phyloP scores from a whole-genome alignment of 2,113 vertebrate species.

The Parus major region DNA sequence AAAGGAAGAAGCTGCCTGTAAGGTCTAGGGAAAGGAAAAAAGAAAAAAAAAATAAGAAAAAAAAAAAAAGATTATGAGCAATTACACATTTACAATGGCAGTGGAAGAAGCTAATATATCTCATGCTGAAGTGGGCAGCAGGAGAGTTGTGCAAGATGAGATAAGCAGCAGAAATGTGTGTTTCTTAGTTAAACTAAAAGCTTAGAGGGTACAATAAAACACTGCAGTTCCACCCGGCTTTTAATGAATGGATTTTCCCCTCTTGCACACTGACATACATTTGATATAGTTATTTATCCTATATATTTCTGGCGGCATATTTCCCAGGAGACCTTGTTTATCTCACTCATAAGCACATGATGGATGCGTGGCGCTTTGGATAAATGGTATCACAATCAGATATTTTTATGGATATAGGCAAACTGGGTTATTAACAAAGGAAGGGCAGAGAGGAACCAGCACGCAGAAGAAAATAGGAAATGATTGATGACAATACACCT shows the following conservation, averaged over 20 bases:
- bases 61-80: not conserved
- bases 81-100: constrained; percentile 35
- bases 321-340: constrained; percentile 71
- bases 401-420: constrained; percentile 73
- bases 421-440: constrained; percentile 76
- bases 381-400: constrained; percentile 72
- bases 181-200: constrained; percentile 71
- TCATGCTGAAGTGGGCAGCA: constrained; percentile 40
- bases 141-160: constrained; percentile 45
- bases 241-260: constrained; percentile 70
- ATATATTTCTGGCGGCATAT: constrained; percentile 68
- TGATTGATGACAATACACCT: constrained; percentile 74
- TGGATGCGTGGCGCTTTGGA: constrained; percentile 67
- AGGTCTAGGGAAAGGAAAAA: not conserved
- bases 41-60: not conserved
- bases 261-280: constrained; percentile 55
- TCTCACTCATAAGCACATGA: constrained; percentile 55
- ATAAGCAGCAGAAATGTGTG: constrained; percentile 54
- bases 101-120: constrained; percentile 55
- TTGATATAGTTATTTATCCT: constrained; percentile 73
- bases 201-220: constrained; percentile 66
- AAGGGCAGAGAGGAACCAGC: constrained; percentile 42
- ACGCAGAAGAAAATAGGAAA: constrained; percentile 37
- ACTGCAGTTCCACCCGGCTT: constrained; percentile 41
- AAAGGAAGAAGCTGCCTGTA: not conserved